Conservation (phyloP, 2,113 vertebrate species). For the Salvelinus namaycush region DNA sequence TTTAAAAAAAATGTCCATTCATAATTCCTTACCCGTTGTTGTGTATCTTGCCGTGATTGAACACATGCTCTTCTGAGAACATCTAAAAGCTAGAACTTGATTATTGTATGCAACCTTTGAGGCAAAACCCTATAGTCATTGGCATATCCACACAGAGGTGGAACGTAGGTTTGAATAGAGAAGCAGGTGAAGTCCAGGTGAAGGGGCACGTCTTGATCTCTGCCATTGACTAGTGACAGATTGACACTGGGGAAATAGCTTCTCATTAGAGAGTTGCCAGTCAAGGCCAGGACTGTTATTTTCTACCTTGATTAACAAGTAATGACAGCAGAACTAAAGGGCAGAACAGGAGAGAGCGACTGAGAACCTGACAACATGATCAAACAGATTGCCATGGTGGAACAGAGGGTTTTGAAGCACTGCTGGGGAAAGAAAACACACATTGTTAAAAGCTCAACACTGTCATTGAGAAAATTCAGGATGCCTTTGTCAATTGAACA, state of each 20-base stretch:
- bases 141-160: conserved; percentile 39
- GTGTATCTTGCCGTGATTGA: not conserved
- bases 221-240: conserved; percentile 49
- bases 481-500: conserved; percentile 61
- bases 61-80: not conserved
- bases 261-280: conserved; percentile 54
- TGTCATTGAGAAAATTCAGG: conserved; percentile 37
- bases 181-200: not conserved
- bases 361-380: conserved; percentile 24
- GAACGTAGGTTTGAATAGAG: conserved; percentile 6
- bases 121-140: not conserved
- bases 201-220: not conserved
- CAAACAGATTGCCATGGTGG: conserved; percentile 19
- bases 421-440: conserved; percentile 8
- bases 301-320: conserved; percentile 72
- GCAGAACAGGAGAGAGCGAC: conserved; percentile 24
- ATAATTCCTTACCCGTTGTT: not conserved
- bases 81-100: not conserved
- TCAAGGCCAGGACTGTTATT: conserved; percentile 63
- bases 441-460: conserved; percentile 38
- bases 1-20: too few species aligned
- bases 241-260: conserved; percentile 34
- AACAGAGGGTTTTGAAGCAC: conserved; percentile 13
- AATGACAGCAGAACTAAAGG: conserved; percentile 67
- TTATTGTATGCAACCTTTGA: conserved; percentile 20